Evolutionary conservation across 2,888 invertebrate genomes (phyloP), one percentile per base, ranked within the genome.

Genomic region (Morpho deidamia): DNA sequence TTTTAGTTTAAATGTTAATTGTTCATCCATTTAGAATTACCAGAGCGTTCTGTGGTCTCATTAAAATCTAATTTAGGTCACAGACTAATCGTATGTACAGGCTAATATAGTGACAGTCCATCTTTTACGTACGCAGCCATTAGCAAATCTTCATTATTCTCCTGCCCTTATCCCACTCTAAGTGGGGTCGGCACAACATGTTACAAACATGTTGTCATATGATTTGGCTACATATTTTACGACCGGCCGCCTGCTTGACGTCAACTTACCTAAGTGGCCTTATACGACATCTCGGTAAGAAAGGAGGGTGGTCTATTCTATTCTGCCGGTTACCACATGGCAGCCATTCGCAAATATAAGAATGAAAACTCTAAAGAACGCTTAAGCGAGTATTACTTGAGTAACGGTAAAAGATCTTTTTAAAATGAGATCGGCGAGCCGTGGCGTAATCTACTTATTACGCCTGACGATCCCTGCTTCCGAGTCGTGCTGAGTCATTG

Each of bases 361-460:
- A 23, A 23, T 23, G 23, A 23, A 5, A 23, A 23, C 23, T 3
- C 2, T 23, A 23, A 23, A 23, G 23, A 23, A 5, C 23, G 2
- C 23, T 23, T 23, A 23, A 5, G 2, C 23, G 3, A 23, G 3
- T 23, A 23, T 23, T 23, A 23, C 23, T 23, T 23, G 23, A 23
- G 23, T 23, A 23, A 23, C 23, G 37, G 8, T 74, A 63, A 71
- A 69, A 70, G 68, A 67, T 68, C 70, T 72, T 70, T 80, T 81
- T 74, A 73, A 76, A 81, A 81, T 72, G 71, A 71, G 80, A 75
- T 77, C 78, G 76, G 78, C 81, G 71, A 76, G 68, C 69, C 81
- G 80, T 83, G 79, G 70, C 72, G 78, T 81, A 83, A 86, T 86
- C 80, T 76, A 85, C 80, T 86, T 86, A 86, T 86, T 85, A 80